A percentile compares a stretch with the other conserved stretches of the same genome.
phyloP scores from a whole-genome alignment of 2,888 invertebrate species.

The Caenorhabditis japonica region DNA sequence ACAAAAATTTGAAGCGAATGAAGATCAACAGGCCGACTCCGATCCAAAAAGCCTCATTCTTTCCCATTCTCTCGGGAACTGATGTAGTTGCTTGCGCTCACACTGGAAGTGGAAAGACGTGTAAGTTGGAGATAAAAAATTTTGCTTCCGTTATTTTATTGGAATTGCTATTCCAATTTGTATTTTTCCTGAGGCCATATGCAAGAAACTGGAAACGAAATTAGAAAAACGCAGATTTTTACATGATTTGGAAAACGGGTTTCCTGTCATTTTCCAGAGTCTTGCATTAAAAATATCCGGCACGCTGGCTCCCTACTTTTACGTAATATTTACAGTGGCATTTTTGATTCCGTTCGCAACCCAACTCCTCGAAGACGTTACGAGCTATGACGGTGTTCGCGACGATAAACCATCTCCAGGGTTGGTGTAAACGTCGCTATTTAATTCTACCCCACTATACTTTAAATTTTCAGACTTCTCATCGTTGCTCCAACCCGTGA shows the following conservation, averaged over 20 bases:
- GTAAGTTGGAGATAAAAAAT: conserved; percentile 9
- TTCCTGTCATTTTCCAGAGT: too few species aligned
- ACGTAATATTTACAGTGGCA: conserved; percentile 27
- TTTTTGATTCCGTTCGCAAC: conserved; percentile 36
- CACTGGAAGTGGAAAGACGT: conserved; percentile 49
- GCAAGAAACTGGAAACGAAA: too few species aligned
- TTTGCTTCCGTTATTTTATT: too few species aligned
- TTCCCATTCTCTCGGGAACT: conserved; percentile 25
- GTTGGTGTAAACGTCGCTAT: conserved; percentile 2
- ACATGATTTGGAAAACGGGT: too few species aligned
- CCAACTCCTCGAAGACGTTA: conserved; percentile 22
- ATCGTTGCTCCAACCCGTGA: conserved; percentile 45
- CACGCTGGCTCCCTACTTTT: too few species aligned
- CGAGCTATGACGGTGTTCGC: background rate
- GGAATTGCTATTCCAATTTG: too few species aligned
- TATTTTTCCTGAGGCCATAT: too few species aligned
- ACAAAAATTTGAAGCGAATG: conserved; percentile 30
- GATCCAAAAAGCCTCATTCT: conserved; percentile 33
- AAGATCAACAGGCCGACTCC: conserved; percentile 43
- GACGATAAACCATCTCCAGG: conserved; percentile 29
- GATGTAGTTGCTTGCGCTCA: conserved; percentile 52
- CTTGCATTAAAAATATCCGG: too few species aligned
- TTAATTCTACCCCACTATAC: background rate
- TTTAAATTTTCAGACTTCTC: conserved; percentile 15
- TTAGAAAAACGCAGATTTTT: too few species aligned